Base-by-base conservation (phyloP, 1,140 invertebrate species). In the Drosophila ambigua region DNA sequence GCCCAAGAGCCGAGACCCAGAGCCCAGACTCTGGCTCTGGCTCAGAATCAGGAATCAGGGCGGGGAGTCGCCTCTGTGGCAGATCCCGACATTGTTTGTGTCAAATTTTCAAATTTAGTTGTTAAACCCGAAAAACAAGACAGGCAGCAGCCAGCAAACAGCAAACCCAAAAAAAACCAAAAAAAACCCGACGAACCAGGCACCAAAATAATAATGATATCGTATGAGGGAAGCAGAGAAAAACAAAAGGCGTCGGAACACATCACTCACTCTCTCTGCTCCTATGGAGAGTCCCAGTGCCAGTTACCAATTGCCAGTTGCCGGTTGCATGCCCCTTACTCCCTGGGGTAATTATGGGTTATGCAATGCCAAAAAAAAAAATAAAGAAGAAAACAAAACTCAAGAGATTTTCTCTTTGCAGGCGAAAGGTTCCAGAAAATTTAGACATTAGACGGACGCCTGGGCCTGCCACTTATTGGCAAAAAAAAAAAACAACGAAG, bases 81-180 rank as follows among this genome's bases (percentile, higher is more conserved):
- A 65, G 35, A 13, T 26, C 58, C 46, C 63, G 50, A 61, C 83
- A 88, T 88, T 88, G 83, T 88, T 88, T 88, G 84, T 74, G 79
- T 88, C 83, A 88, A 88, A 88, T 79, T 79, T 88, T 88, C 72
- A 88, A 88, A 88, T 88, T 88, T 88, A 88, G 83, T 88, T 88
- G 83, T 88, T 88, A 88, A 88, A 88, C 83, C 76, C 84, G 84
- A 88, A 88, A 88, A 88, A 88, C 83, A 81, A 88, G 83, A 87
- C 81, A 77, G 67, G 68, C 76, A 82, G 71, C 50, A 20, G 20
- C 20, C 20, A 20, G 28, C 55, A n/a, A n/a, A n/a, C n/a, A 58
- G 57, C 57, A 46, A 61, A 57, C 54, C 57, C 62, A 65, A 61
- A 67, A 20, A 20, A 20, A 20, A 16, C 0, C 68, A 2, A 11